phyloP scores from a whole-genome alignment of 1,140 invertebrate species.

The Anthonomus grandis region DNA sequence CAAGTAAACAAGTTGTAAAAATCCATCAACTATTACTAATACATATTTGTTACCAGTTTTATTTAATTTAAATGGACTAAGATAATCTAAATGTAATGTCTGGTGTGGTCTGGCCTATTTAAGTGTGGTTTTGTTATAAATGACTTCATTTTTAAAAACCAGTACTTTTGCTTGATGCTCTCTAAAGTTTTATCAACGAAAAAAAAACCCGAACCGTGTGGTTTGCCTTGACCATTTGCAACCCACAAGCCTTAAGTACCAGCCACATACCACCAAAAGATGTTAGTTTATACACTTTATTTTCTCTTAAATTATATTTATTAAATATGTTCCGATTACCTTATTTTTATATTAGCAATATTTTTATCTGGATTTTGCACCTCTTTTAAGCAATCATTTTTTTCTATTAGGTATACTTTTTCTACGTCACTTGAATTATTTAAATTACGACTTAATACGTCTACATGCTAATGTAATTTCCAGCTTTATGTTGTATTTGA shows the following conservation, averaged over 20 bases:
- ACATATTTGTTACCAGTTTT: no score
- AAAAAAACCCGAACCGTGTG: constrained; percentile 24
- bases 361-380: constrained; percentile 2
- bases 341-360: constrained; percentile 3
- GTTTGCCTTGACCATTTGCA: no score
- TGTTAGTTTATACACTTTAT: no score
- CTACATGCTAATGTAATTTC: not conserved
- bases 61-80: no score
- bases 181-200: constrained; percentile 26
- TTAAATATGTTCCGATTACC: no score
- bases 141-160: not conserved
- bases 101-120: no score
- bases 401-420: not conserved
- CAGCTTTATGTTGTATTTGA: not conserved
- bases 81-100: no score
- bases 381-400: constrained; percentile 3
- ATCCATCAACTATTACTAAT: no score
- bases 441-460: constrained; percentile 4
- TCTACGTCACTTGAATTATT: not conserved
- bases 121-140: constrained; percentile 9
- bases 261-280: constrained; percentile 8
- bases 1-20: no score
- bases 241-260: constrained; percentile 15
- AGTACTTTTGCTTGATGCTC: constrained; percentile 11
- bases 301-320: no score